phyloP scores from a whole-genome alignment of 1,140 invertebrate species.

The Philotrypesis tridentata region DNA sequence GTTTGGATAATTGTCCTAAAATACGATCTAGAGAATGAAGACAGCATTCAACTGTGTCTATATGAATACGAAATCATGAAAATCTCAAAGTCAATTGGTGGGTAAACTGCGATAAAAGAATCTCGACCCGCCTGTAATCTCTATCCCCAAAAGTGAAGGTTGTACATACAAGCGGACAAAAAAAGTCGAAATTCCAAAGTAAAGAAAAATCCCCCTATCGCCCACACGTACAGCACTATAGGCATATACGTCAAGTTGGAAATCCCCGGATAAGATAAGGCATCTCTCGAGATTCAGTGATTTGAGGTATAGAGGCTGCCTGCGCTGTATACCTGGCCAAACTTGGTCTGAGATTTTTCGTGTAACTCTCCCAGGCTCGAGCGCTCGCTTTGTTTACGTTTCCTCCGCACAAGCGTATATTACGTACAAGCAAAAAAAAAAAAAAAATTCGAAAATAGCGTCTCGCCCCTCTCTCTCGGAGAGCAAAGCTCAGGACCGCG shows the following conservation, averaged over 20 bases:
- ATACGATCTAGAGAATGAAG: no score
- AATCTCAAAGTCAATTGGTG: not conserved
- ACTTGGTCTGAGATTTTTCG: no score
- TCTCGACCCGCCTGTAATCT: not conserved
- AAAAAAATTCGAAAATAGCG: no score
- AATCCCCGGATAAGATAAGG: not conserved
- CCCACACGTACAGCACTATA: not conserved
- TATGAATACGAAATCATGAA: no score
- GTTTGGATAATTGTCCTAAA: no score
- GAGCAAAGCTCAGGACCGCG: constrained; percentile 26
- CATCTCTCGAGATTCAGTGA: not conserved
- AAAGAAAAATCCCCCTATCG: not conserved
- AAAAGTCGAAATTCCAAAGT: not conserved
- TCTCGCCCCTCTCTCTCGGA: no score
- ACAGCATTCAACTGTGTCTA: no score
- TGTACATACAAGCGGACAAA: not conserved
- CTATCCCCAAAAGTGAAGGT: not conserved
- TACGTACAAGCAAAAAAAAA: no score
- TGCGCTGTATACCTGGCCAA: no score
- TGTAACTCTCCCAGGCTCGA: no score
- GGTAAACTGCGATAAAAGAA: not conserved
- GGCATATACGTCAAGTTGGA: not conserved
- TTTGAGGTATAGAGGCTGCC: not conserved
- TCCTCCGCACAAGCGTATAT: no score
- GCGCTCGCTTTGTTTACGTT: no score